Evolutionary conservation across 1,140 invertebrate species (phyloP).

Genomic region (Steinernema khuongi): DNA sequence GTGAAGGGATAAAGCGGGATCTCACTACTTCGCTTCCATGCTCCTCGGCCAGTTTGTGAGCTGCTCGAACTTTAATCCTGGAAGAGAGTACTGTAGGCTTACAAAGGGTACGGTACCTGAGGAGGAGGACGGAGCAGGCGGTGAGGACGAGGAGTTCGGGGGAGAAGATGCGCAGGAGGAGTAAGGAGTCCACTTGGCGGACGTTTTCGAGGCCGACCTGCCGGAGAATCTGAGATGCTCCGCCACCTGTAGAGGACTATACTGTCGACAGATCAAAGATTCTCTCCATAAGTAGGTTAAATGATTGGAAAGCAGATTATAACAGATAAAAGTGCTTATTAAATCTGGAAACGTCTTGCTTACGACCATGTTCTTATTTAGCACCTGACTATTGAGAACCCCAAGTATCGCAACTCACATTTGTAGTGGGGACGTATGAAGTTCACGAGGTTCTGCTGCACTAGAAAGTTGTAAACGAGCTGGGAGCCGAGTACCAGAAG

Average conservation of each 20-base stretch:
- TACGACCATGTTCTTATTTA: not conserved
- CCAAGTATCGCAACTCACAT: not conserved
- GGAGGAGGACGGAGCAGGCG: not conserved
- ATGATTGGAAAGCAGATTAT: too few species aligned
- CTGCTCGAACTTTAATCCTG: not conserved
- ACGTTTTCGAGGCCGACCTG: conserved; percentile 13
- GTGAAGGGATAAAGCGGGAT: not conserved
- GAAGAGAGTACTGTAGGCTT: not conserved
- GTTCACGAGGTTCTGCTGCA: conserved; percentile 5
- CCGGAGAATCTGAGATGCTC: not conserved
- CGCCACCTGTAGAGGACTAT: not conserved
- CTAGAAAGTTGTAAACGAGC: not conserved
- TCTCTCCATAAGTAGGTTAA: too few species aligned
- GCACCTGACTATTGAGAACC: conserved; percentile 1
- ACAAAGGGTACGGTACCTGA: not conserved
- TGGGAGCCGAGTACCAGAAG: conserved; percentile 20
- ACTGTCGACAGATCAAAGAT: not conserved
- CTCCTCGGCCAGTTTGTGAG: not conserved
- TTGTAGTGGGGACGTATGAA: conserved; percentile 8
- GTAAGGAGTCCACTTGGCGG: not conserved
- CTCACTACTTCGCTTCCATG: not conserved
- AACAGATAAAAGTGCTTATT: too few species aligned
- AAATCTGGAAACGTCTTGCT: not conserved
- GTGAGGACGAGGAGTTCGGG: conserved; percentile 11
- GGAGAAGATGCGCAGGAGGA: not conserved